Conservation (phyloP, 92 coral and sea anemone species). For the Porites evermanni region DNA sequence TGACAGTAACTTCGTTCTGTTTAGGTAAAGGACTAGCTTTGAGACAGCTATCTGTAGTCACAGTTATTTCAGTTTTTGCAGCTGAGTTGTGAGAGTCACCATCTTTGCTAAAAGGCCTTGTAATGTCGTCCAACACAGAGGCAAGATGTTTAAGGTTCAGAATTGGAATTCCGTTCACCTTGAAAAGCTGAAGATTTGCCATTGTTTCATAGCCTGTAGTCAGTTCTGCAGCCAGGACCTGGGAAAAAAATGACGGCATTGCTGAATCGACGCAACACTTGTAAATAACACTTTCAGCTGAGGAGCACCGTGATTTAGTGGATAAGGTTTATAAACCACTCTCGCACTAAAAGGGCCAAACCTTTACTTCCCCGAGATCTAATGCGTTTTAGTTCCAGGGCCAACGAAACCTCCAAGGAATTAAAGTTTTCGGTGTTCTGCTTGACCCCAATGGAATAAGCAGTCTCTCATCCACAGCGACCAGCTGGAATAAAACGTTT, state of each 20-base stretch:
- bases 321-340: no score
- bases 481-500: no score
- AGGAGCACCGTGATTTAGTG: no score
- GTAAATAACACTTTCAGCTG: neutral
- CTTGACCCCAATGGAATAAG: no score
- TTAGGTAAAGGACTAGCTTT: conserved; percentile 32
- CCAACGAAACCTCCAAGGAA: no score
- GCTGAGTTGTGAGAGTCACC: conserved; percentile 10
- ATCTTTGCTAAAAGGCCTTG: conserved; percentile 59
- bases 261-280: neutral
- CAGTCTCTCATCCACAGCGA: no score
- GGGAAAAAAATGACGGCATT: neutral
- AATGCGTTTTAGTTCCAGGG: no score
- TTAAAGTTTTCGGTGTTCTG: no score
- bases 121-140: conserved; percentile 72
- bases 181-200: conserved; percentile 83
- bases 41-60: neutral
- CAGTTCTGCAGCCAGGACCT: conserved; percentile 89
- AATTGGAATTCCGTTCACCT: conserved; percentile 83
- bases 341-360: no score
- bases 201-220: conserved; percentile 90
- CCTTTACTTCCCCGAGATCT: no score
- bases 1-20: conserved; percentile 36
- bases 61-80: neutral
- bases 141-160: conserved; percentile 84